These are phyloP conservation scores for Catocala sponsa DNA, from an alignment of 2,888 invertebrate genomes.

Conservation along the genomic window DNA sequence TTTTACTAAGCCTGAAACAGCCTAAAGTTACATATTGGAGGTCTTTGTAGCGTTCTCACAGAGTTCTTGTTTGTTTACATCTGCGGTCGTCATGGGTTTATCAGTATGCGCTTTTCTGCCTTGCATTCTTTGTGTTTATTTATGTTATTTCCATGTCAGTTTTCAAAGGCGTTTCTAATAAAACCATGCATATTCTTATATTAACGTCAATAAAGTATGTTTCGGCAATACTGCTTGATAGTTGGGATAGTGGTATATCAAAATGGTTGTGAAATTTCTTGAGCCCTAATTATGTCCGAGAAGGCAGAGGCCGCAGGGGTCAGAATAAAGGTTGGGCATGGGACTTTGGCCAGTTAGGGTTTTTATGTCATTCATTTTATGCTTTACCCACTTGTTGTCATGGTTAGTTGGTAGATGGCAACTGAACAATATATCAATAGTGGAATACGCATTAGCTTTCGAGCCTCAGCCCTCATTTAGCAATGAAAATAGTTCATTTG, in stretches of 20 bases:
- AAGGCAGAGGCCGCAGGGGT: slow-evolving; percentile 1
- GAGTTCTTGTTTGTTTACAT: slow-evolving; percentile 64
- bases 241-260: neutral
- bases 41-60: slow-evolving; percentile 21
- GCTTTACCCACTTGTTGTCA: too few species aligned
- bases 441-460: too few species aligned
- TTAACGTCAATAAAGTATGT: neutral
- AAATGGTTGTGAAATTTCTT: slow-evolving; percentile 20
- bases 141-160: slow-evolving; percentile 40
- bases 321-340: neutral
- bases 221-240: too few species aligned
- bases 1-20: slow-evolving; percentile 15
- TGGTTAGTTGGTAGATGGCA: too few species aligned
- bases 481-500: too few species aligned
- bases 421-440: too few species aligned
- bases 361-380: neutral
- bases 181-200: neutral
- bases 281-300: slow-evolving; percentile 18
- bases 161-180: slow-evolving; percentile 8
- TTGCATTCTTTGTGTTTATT: slow-evolving; percentile 66
- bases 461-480: too few species aligned
- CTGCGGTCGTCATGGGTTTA: slow-evolving; percentile 62
- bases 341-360: slow-evolving; percentile 15
- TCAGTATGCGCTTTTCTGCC: slow-evolving; percentile 49
- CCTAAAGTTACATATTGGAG: slow-evolving; percentile 24